Conservation (phyloP, 2,797 vertebrate species). For the Erpetoichthys calabaricus region DNA sequence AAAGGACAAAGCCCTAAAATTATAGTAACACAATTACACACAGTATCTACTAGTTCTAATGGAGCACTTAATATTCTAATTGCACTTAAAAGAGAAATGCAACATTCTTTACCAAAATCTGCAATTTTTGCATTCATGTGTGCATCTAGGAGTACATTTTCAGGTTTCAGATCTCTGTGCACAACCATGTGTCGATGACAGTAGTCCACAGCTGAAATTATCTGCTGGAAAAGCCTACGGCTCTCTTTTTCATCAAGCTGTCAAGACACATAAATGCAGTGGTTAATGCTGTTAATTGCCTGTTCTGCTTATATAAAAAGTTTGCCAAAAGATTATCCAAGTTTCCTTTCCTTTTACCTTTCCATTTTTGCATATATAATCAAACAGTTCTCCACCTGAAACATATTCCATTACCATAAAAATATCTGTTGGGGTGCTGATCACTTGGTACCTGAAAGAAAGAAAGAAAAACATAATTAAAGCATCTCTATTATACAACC, state of each 20-base stretch:
- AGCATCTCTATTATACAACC: too few relatives aligned
- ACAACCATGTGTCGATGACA: constrained; percentile 98
- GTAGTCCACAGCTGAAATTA: constrained; percentile 96
- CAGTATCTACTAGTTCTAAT: too few relatives aligned
- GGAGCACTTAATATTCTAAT: too few relatives aligned
- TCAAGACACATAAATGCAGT: constrained; percentile 15
- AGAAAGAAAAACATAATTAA: constrained; percentile 13
- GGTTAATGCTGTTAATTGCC: constrained; percentile 18
- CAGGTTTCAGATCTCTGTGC: constrained; percentile 91
- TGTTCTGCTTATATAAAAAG: constrained; percentile 16
- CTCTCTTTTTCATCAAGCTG: constrained; percentile 97
- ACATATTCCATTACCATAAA: constrained; percentile 99
- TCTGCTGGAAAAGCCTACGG: constrained; percentile 90
- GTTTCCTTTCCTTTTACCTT: constrained; percentile 56
- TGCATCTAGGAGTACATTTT: constrained; percentile 91
- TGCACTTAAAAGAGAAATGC: too few relatives aligned
- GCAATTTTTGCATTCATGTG: constrained; percentile 98
- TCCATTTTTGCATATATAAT: constrained; percentile 99
- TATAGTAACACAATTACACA: too few relatives aligned
- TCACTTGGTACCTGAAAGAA: constrained; percentile 85
- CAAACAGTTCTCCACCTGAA: constrained; percentile 93
- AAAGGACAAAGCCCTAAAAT: too few relatives aligned
- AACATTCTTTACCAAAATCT: constrained; percentile 85
- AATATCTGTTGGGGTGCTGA: constrained; percentile 96
- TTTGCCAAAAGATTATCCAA: background rate